A percentile compares a stretch with the other conserved stretches of the same genome.
Conservation (phyloP, 2,888 invertebrate species). For the Thymelicus lineola region DNA sequence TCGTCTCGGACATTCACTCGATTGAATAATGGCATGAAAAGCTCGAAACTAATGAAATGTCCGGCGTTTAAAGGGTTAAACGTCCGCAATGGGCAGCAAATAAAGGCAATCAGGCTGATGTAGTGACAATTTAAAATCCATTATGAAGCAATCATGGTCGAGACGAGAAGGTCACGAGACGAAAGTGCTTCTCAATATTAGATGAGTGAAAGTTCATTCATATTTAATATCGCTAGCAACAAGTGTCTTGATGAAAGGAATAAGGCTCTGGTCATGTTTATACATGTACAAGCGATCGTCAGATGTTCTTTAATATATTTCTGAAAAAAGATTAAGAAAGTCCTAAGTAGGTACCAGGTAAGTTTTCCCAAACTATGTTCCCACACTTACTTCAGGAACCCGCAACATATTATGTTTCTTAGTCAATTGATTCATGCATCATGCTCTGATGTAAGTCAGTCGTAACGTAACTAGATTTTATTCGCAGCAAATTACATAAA, state of each 20-base stretch:
- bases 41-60: conserved; percentile 49
- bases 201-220: conserved; percentile 43
- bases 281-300: background rate
- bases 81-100: conserved; percentile 48
- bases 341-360: no score
- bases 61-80: conserved; percentile 48
- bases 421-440: no score
- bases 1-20: conserved; percentile 12
- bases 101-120: conserved; percentile 58
- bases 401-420: no score
- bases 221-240: conserved; percentile 35
- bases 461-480: no score
- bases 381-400: no score
- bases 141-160: conserved; percentile 63
- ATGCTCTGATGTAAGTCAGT: no score
- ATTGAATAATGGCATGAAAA: conserved; percentile 47
- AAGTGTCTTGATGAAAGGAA: conserved; percentile 33
- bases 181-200: conserved; percentile 35
- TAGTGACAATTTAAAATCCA: conserved; percentile 70
- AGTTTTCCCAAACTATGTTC: no score
- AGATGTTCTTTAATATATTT: background rate
- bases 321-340: no score
- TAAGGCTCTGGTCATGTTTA: conserved; percentile 7
- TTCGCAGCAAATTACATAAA: no score
- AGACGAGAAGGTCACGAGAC: conserved; percentile 48